phyloP scores from a whole-genome alignment of 2,113 vertebrate genomes.

The Paramisgurnus dabryanus region DNA sequence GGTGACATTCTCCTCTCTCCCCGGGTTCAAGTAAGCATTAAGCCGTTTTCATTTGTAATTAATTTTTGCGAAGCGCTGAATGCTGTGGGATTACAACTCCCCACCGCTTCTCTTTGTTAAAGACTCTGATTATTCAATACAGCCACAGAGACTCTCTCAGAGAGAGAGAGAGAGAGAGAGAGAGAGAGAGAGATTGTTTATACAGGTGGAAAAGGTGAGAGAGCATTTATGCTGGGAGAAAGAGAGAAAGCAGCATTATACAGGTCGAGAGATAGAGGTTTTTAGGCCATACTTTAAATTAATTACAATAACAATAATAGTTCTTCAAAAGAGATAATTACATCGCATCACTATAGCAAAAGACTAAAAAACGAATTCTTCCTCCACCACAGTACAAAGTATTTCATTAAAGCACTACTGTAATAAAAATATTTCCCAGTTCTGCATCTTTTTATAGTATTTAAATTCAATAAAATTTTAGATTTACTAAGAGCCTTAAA shows the following conservation, averaged over 20 bases:
- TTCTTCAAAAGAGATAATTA: too few species aligned
- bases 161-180: background rate
- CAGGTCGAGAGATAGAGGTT: background rate
- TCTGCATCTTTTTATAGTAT: too few species aligned
- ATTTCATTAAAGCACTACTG: too few species aligned
- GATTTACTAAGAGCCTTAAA: too few species aligned
- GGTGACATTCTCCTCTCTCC: constrained; percentile 54
- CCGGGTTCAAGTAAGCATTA: constrained; percentile 61
- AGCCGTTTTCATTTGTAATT: constrained; percentile 62
- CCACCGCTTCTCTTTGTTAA: constrained; percentile 51
- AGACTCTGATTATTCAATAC: constrained; percentile 47
- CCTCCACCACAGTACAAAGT: too few species aligned
- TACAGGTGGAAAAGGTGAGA: background rate
- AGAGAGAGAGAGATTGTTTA: background rate
- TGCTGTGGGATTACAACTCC: constrained; percentile 56
- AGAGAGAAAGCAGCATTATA: background rate
- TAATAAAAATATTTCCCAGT: too few species aligned
- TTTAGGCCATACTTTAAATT: too few species aligned
- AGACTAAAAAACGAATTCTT: too few species aligned
- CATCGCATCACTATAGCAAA: too few species aligned
- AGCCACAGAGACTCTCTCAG: constrained; percentile 6
- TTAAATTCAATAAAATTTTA: too few species aligned
- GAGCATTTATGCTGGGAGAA: background rate
- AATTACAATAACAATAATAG: too few species aligned
- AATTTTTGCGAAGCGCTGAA: constrained; percentile 57